phyloP scores from a whole-genome alignment of 2,888 invertebrate species.

The Pedicia rivosa region DNA sequence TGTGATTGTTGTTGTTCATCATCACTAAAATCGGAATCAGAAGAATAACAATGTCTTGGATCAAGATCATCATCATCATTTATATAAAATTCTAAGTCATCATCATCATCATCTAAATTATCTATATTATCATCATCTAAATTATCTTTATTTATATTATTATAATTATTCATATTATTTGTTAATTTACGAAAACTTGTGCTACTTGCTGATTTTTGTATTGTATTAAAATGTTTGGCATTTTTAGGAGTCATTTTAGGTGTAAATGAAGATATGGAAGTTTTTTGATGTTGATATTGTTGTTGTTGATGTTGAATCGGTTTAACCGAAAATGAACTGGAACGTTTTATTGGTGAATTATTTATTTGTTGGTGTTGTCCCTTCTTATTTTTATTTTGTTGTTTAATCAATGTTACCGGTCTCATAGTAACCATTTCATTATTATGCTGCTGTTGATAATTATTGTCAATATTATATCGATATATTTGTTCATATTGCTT shows the following conservation, averaged over 20 bases:
- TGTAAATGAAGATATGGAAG: no score
- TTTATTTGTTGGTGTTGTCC: neutral
- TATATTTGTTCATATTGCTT: slow-evolving; percentile 6
- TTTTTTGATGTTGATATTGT: no score
- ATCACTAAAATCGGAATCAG: slow-evolving; percentile 34
- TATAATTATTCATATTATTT: slow-evolving; percentile 24
- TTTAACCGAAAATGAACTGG: slow-evolving; percentile 46
- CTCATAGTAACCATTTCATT: slow-evolving; percentile 4
- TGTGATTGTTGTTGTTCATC: slow-evolving; percentile 29
- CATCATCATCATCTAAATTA: slow-evolving; percentile 23
- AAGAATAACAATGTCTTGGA: slow-evolving; percentile 15
- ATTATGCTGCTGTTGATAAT: no score
- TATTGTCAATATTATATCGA: slow-evolving; percentile 5
- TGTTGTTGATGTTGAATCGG: no score
- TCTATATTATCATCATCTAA: slow-evolving; percentile 26
- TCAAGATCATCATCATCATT: slow-evolving; percentile 26
- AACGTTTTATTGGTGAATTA: slow-evolving; percentile 39
- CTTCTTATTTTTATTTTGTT: neutral
- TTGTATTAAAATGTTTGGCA: slow-evolving; percentile 12
- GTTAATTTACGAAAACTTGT: slow-evolving; percentile 27
- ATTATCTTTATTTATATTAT: slow-evolving; percentile 28
- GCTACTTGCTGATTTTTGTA: slow-evolving; percentile 31
- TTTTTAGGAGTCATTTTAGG: slow-evolving; percentile 6
- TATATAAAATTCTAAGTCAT: slow-evolving; percentile 28
- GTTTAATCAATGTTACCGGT: neutral